A percentile compares a stretch with the other conserved stretches of the same genome.
Evolutionary conservation across 2,113 vertebrate species (phyloP).

Genomic region (Calcarius ornatus): DNA sequence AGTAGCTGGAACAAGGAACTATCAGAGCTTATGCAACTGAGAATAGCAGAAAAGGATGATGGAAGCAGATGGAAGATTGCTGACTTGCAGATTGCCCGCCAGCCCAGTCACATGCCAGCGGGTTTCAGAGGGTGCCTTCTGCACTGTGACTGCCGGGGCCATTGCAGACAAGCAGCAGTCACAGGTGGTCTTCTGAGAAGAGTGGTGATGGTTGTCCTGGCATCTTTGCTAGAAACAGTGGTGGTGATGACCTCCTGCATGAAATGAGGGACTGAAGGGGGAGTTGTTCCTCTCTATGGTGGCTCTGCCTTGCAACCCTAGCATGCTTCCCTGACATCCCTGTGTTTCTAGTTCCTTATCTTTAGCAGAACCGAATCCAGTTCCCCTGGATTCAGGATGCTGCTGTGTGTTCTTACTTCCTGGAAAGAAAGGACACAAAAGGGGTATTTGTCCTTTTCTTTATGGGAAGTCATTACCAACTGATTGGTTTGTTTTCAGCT

Average conservation of each 20-base stretch:
- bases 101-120: accelerated
- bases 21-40: neutral
- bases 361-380: neutral
- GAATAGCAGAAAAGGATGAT: neutral
- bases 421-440: neutral
- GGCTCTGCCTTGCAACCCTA: neutral
- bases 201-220: accelerated
- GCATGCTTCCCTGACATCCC: neutral
- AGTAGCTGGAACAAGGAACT: neutral
- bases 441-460: neutral
- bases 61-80: neutral
- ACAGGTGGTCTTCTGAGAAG: neutral
- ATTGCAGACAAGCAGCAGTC: neutral
- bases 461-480: neutral
- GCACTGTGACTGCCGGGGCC: neutral
- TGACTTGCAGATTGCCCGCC: neutral
- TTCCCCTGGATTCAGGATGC: neutral
- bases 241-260: neutral
- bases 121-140: neutral
- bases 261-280: neutral
- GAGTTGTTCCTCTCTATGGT: neutral
- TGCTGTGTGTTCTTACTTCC: neutral
- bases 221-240: neutral
- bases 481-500: neutral
- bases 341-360: neutral